phyloP scores from a whole-genome alignment of 2,888 invertebrate genomes.

The Orchesellides sinensis region DNA sequence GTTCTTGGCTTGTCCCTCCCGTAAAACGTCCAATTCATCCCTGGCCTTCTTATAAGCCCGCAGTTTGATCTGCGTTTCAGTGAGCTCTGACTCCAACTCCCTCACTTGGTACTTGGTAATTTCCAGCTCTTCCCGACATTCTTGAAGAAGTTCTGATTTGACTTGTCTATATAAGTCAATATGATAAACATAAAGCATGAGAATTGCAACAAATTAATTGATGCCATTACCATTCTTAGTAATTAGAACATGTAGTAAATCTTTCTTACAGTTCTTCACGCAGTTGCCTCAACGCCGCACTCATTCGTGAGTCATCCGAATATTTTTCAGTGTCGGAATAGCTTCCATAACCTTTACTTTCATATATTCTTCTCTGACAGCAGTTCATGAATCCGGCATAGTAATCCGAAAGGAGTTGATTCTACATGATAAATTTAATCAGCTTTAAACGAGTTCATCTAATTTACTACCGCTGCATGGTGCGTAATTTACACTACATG shows the following conservation, averaged over 20 bases:
- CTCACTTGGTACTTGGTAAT: slow-evolving; percentile 69
- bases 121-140: slow-evolving; percentile 74
- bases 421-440: slow-evolving; percentile 18
- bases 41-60: slow-evolving; percentile 72
- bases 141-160: slow-evolving; percentile 74
- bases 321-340: slow-evolving; percentile 66
- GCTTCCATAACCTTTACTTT: slow-evolving; percentile 64
- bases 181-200: not conserved
- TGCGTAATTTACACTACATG: too few relatives aligned
- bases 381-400: slow-evolving; percentile 73
- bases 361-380: slow-evolving; percentile 70
- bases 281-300: slow-evolving; percentile 70
- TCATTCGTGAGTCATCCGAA: slow-evolving; percentile 69
- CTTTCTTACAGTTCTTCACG: slow-evolving; percentile 72
- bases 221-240: not conserved
- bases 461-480: not conserved
- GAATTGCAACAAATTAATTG: not conserved
- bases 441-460: not conserved
- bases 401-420: slow-evolving; percentile 72
- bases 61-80: slow-evolving; percentile 68
- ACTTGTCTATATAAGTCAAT: slow-evolving; percentile 60
- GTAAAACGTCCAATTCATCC: slow-evolving; percentile 73
- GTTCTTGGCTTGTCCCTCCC: slow-evolving; percentile 74
- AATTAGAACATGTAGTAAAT: not conserved
- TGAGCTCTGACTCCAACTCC: slow-evolving; percentile 69